Evolutionary conservation across 2,113 vertebrate genomes (phyloP), one percentile per base, ranked within the genome.

Genomic region (Myanophis thanlyinensis): DNA sequence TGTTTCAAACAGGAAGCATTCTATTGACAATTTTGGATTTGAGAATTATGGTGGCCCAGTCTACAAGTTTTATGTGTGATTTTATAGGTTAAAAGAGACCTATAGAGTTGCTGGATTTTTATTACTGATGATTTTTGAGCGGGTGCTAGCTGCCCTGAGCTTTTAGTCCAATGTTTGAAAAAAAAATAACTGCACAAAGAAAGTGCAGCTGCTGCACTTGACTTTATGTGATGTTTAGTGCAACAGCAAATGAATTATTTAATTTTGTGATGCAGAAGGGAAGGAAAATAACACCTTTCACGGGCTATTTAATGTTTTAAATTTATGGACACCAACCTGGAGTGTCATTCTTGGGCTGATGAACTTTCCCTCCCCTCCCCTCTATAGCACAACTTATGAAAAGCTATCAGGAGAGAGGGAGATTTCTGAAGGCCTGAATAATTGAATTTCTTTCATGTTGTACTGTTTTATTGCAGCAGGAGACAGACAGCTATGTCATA

Each of bases 261-360:
- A 94, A 93, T 92, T 53, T 1, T 87, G 46, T 80, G 54, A 59
- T 48, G 1, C 40, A 93, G 56, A 93, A 10, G 73, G 80, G 15
- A n/a, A 62, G 54, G 88, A 91, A 93, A 96, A 95, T 54, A 92
- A 90, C 47, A 90, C 46, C 22, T 92, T 94, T 90, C 80, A 90
- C 52, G 90, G 59, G n/a, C 54, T 80, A 89, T 40, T 80, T 91
- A 93, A 85, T 92, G 93, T 93, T 96, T 94, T 80, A 93, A 92
- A 90, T 91, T 94, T 92, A 94, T 86, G 91, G 85, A 56, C 23
- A 89, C 59, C 67, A 85, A 1, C 89, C 48, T 95, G 40, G 93
- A 53, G 1, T 93, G 27, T 59, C 59, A 93, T 92, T 59, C 18
- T 25, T 87, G 25, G 6, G 95, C 85, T 53, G 91, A 93, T 89